Evolutionary conservation across 2,113 vertebrate species (phyloP), one percentile per base, ranked within the genome.

Genomic region (Pungitius pungitius): DNA sequence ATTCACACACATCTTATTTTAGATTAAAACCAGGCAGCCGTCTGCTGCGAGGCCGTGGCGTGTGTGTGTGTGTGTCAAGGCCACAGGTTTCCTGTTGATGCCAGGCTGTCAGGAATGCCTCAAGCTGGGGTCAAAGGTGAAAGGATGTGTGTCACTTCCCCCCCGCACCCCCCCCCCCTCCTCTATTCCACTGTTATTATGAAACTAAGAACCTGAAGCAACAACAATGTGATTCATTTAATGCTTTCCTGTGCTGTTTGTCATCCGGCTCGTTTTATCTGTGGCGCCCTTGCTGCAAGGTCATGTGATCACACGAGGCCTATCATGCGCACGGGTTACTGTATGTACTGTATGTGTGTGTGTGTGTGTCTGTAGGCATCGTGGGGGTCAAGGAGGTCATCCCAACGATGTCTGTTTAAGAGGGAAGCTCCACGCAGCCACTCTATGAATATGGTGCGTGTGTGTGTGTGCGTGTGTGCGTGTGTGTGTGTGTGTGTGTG

Each of bases 41-140:
- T 39, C 12, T 40, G 58, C 35, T 71, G 27, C 22, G 18, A 64
- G 35, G 45, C 33, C 1, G 78, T 42, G 56, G 33, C 45, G 54
- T 39, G 26, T 45, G 69, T 54, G 72, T 49, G n/a, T 56, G 56
- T 54, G 70, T 69, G 58, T 81, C 43, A 82, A 88, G 73, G 76
- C 69, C 62, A 51, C 73, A 69, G 80, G 66, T 88, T 92, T 92
- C 91, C 91, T 92, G 91, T 92, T 92, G 91, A 91, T 92, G 81
- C 84, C 90, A 81, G 74, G 54, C 81, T 88, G 87, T 77, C 78
- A 77, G 68, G 67, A 88, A 83, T 78, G 51, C 67, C 72, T 85
- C 58, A 67, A 81, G 71, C 72, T 18, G 17, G 69, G 72, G 80
- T 91, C 84, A 86, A 35, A 83, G 91, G 85, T 93, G 80, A 85